phyloP scores from a whole-genome alignment of 2,113 vertebrate genomes.

The Phalacrocorax brasilianus region DNA sequence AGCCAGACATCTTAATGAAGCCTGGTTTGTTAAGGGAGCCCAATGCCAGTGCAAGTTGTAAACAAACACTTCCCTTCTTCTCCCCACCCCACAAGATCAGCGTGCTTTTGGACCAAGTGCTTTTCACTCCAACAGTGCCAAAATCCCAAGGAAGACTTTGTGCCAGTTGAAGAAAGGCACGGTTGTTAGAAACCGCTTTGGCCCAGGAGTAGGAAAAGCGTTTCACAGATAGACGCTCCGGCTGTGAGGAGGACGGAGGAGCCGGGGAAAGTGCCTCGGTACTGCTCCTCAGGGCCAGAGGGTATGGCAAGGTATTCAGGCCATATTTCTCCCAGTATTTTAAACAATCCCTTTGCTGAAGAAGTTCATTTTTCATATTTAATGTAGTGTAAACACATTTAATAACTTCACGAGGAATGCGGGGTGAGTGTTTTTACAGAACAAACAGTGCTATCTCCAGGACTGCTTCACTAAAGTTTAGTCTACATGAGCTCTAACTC shows the following conservation, averaged over 20 bases:
- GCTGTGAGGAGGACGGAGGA: not conserved
- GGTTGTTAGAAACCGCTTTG: constrained; percentile 7
- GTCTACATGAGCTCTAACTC: constrained; percentile 37
- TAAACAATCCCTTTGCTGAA: constrained; percentile 20
- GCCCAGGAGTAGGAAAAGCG: not conserved
- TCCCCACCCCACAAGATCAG: not conserved
- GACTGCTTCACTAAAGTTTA: constrained; percentile 43
- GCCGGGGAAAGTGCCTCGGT: rapidly evolving
- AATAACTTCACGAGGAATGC: constrained; percentile 47
- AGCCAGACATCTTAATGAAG: not conserved
- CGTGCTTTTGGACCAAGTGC: not conserved
- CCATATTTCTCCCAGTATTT: constrained; percentile 20
- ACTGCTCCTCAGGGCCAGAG: not conserved
- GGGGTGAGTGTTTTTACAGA: constrained; percentile 45
- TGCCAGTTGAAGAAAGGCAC: constrained; percentile 39
- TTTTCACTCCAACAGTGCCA: not conserved
- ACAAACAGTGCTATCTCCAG: constrained; percentile 59
- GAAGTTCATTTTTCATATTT: constrained; percentile 65
- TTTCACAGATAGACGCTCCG: not conserved
- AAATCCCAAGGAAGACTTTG: constrained; percentile 33
- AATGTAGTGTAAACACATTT: constrained; percentile 64
- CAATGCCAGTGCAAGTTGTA: not conserved
- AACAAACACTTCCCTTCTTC: constrained; percentile 53
- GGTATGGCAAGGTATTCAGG: not conserved
- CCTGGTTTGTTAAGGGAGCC: not conserved